These are phyloP conservation scores for Vandiemenella viatica DNA, from an alignment of 2,888 invertebrate genomes.

Conservation along the genomic window DNA sequence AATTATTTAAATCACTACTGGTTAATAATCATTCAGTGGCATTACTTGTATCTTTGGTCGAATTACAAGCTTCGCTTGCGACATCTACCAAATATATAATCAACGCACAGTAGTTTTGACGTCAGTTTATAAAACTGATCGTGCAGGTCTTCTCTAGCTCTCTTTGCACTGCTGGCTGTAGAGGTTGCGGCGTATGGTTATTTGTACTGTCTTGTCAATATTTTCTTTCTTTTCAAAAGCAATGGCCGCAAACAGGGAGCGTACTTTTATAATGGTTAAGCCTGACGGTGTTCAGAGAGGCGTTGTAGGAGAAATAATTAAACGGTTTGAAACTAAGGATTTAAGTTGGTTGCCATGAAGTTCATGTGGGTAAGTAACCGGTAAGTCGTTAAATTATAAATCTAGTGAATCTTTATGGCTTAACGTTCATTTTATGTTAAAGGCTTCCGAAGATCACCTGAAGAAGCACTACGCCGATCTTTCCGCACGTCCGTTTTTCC, in stretches of 20 bases:
- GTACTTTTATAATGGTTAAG: constrained; percentile 96
- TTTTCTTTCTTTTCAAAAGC: constrained; percentile 41
- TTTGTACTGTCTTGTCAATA: constrained; percentile 38
- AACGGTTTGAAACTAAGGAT: constrained; percentile 94
- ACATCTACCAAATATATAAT: too few relatives aligned
- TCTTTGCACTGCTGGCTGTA: not conserved
- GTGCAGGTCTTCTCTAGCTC: not conserved
- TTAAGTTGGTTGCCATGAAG: constrained; percentile 91
- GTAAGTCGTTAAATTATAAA: not conserved
- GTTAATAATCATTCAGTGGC: too few relatives aligned
- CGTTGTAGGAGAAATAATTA: constrained; percentile 87
- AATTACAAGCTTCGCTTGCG: too few relatives aligned
- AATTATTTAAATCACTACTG: too few relatives aligned
- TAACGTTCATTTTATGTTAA: constrained; percentile 9
- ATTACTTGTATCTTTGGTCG: too few relatives aligned
- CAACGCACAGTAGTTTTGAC: too few relatives aligned
- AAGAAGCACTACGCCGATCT: constrained; percentile 92
- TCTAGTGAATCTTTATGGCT: not conserved
- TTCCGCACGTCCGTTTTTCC: constrained; percentile 80
- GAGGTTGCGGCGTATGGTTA: constrained; percentile 32
- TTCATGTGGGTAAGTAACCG: constrained; percentile 63
- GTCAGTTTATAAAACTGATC: too few relatives aligned
- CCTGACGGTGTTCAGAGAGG: constrained; percentile 98
- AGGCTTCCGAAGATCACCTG: constrained; percentile 70
- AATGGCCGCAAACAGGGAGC: constrained; percentile 65